Percentiles rank a stretch among this genome's conserved stretches.
Evolutionary conservation across 2,797 vertebrate genomes (phyloP).

Genomic region (Sebastes melanostomus): DNA sequence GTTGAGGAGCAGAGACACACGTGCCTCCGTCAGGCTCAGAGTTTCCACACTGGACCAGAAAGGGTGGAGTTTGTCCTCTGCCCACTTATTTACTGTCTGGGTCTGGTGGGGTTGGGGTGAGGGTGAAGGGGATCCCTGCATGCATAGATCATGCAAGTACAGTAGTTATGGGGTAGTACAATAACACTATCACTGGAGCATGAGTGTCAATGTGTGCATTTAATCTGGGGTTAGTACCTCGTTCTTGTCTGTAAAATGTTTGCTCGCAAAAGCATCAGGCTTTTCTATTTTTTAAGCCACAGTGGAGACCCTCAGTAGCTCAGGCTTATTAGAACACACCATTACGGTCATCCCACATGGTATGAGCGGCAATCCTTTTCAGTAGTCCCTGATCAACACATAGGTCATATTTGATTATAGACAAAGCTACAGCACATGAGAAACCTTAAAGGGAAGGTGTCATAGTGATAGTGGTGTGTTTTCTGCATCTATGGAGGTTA

Average conservation of each 20-base stretch:
- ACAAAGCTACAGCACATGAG: not conserved
- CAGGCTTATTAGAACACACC: not conserved
- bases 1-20: slow-evolving; percentile 49
- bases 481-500: not conserved
- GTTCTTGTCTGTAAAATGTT: not conserved
- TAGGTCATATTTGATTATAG: not conserved
- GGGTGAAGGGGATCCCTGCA: not conserved
- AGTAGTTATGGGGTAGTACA: not conserved
- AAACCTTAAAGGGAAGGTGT: not conserved
- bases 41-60: slow-evolving; percentile 66
- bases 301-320: not conserved
- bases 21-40: slow-evolving; percentile 56
- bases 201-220: not conserved
- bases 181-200: not conserved
- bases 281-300: not conserved
- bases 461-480: not conserved
- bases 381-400: not conserved
- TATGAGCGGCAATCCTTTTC: not conserved
- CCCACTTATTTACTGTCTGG: slow-evolving; percentile 34
- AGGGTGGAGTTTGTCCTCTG: slow-evolving; percentile 58
- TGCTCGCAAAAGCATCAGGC: not conserved
- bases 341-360: not conserved
- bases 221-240: not conserved
- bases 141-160: not conserved
- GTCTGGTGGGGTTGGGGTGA: slow-evolving; percentile 16